phyloP scores from a whole-genome alignment of 2,113 vertebrate genomes.

The Misgurnus anguillicaudatus region DNA sequence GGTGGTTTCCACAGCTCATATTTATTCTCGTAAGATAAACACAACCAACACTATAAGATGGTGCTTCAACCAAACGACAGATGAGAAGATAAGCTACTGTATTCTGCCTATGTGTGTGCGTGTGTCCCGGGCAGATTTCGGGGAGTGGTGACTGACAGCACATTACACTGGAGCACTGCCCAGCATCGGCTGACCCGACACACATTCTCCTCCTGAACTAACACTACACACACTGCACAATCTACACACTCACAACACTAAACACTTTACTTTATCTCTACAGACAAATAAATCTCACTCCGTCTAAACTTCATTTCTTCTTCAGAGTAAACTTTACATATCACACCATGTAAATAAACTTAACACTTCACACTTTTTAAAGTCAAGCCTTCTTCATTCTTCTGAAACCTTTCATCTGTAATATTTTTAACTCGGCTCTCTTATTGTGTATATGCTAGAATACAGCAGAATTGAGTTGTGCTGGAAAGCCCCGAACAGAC shows the following conservation, averaged over 20 bases:
- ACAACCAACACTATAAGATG: no score
- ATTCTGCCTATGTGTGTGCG: background rate
- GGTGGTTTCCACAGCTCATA: no score
- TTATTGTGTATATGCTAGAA: conserved; percentile 16
- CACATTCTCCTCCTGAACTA: conserved; percentile 20
- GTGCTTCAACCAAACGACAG: no score
- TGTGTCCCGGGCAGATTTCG: conserved; percentile 39
- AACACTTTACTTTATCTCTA: conserved; percentile 17
- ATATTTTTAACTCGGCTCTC: conserved; percentile 57
- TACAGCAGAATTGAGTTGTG: conserved; percentile 48
- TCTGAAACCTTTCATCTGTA: conserved; percentile 20
- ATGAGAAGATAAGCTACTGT: no score
- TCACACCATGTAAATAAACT: background rate
- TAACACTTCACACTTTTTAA: background rate
- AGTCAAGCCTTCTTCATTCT: conserved; percentile 21
- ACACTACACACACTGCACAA: background rate
- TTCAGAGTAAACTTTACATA: background rate
- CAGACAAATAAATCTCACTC: background rate
- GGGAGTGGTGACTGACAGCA: conserved; percentile 57
- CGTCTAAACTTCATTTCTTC: background rate
- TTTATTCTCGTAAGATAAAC: no score
- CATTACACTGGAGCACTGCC: conserved; percentile 52
- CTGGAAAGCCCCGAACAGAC: conserved; percentile 56
- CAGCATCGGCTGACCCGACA: conserved; percentile 43
- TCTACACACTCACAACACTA: conserved; percentile 28